phyloP scores from a whole-genome alignment of 2,888 invertebrate species.

The Thumatha senex region DNA sequence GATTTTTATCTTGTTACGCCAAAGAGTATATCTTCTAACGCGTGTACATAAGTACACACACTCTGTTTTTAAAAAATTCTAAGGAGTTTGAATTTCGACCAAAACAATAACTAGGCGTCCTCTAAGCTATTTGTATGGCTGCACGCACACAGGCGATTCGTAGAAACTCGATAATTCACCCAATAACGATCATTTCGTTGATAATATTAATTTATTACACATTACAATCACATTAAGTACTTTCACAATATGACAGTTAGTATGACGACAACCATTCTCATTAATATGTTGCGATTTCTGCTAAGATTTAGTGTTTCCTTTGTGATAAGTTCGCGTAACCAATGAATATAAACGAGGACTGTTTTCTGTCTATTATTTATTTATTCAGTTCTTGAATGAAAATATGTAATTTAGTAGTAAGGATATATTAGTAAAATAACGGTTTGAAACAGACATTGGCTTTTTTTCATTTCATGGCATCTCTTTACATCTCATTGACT shows the following conservation, averaged over 20 bases:
- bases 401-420: background rate
- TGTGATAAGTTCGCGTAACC: slow-evolving; percentile 3
- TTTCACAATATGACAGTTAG: slow-evolving; percentile 19
- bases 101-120: no score
- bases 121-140: background rate
- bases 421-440: no score
- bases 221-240: slow-evolving; percentile 31
- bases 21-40: no score
- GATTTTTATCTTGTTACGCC: no score
- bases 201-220: slow-evolving; percentile 29
- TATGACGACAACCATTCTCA: slow-evolving; percentile 1
- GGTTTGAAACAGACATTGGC: no score
- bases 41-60: no score
- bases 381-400: background rate
- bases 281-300: slow-evolving; percentile 14
- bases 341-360: background rate
- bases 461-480: no score
- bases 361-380: background rate
- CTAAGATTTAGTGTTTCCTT: slow-evolving; percentile 12
- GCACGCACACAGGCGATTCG: slow-evolving; percentile 40
- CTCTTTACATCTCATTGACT: no score
- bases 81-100: no score
- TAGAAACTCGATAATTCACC: slow-evolving; percentile 50
- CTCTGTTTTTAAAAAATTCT: no score
- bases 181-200: slow-evolving; percentile 22